A percentile compares a stretch with the other conserved stretches of the same genome.
Evolutionary conservation across 2,797 vertebrate species (phyloP).

Genomic region (Lepilemur septentrionalis): DNA sequence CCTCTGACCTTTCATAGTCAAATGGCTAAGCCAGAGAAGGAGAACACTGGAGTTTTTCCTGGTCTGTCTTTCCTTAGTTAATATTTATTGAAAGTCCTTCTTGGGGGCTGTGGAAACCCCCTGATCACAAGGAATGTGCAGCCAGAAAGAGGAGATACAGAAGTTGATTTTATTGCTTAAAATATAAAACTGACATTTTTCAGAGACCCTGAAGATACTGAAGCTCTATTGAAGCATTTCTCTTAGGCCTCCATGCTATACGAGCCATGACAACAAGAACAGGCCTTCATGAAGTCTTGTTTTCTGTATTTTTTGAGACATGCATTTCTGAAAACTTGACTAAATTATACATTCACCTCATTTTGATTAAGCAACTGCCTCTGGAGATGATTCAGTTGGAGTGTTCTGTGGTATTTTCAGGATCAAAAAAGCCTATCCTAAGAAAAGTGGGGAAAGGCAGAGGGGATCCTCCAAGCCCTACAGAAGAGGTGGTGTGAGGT

Average conservation of each 20-base stretch:
- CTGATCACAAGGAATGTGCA: not conserved
- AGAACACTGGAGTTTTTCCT: not conserved
- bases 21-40: not conserved
- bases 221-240: not conserved
- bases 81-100: not conserved
- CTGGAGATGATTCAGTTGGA: not conserved
- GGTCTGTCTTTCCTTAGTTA: not conserved
- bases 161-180: not conserved
- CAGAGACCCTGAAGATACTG: not conserved
- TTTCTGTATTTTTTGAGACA: not conserved
- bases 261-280: not conserved
- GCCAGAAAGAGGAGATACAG: not conserved
- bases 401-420: not conserved
- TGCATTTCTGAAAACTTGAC: not conserved
- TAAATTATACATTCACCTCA: not conserved
- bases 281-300: not conserved
- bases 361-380: not conserved
- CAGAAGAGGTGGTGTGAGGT: not conserved
- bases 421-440: not conserved
- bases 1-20: not conserved
- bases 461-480: not conserved
- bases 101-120: not conserved
- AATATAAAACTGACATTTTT: not conserved
- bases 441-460: not conserved
- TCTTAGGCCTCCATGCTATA: not conserved